Evolutionary conservation across 2,113 vertebrate species (phyloP).

Genomic region (Plestiodon gilberti): DNA sequence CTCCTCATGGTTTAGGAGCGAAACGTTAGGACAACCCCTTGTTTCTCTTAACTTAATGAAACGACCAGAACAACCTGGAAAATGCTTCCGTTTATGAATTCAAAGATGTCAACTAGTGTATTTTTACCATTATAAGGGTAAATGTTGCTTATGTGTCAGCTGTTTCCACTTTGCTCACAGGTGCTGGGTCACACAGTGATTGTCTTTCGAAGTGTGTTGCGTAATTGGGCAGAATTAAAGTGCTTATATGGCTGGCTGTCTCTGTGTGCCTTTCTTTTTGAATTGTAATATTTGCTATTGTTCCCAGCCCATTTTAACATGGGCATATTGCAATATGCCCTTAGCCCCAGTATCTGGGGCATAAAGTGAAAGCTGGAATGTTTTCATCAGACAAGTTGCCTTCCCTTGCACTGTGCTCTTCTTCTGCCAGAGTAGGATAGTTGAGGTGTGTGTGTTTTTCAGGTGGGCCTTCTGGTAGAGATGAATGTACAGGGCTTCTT

Average conservation of each 20-base stretch:
- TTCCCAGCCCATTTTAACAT: neutral
- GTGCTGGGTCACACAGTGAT: neutral
- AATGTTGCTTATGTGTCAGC: neutral
- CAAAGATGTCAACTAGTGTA: too few species aligned
- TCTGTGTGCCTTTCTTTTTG: neutral
- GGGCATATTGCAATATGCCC: neutral
- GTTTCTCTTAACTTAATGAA: too few species aligned
- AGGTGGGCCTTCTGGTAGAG: accelerated
- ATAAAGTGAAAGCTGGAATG: neutral
- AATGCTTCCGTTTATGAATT: too few species aligned
- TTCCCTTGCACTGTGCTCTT: neutral
- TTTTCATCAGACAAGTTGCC: neutral
- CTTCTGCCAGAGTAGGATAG: slow-evolving; percentile 10
- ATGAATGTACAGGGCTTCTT: neutral
- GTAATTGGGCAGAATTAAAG: neutral
- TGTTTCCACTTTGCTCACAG: neutral
- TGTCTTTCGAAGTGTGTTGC: neutral
- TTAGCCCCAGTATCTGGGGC: neutral
- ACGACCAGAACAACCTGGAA: too few species aligned
- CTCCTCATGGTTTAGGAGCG: too few species aligned
- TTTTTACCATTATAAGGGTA: too few species aligned
- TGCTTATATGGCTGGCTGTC: neutral
- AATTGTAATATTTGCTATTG: neutral
- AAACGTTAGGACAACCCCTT: too few species aligned
- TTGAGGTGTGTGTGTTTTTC: neutral